A percentile compares a stretch with the other conserved stretches of the same genome.
Evolutionary conservation across 1,140 invertebrate genomes (phyloP).

Genomic region (Bicyclus anynana): DNA sequence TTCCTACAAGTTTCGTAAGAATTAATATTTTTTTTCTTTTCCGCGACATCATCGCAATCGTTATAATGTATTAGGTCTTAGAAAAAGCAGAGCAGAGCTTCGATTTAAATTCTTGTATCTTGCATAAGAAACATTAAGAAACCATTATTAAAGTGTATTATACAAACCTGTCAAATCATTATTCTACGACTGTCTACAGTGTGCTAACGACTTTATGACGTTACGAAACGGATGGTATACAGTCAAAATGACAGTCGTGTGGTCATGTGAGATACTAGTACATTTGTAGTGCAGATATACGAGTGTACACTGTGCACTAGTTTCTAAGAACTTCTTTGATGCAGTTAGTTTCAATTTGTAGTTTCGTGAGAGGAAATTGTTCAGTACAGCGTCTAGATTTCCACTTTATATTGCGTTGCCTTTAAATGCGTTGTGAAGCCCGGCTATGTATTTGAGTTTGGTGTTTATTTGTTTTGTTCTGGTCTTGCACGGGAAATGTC

Average conservation of each 20-base stretch:
- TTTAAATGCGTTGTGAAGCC: background rate
- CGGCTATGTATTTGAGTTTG: slow-evolving; percentile 19
- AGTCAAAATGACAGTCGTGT: slow-evolving; percentile 2
- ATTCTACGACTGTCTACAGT: background rate
- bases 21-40: too few species aligned
- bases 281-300: background rate
- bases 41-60: too few species aligned
- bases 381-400: background rate
- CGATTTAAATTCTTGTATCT: too few species aligned
- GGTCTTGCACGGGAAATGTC: slow-evolving; percentile 18
- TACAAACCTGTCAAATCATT: background rate
- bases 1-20: too few species aligned
- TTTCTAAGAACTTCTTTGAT: background rate
- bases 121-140: too few species aligned
- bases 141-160: too few species aligned
- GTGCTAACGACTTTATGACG: background rate
- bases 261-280: background rate
- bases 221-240: background rate
- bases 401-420: background rate
- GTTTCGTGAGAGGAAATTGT: background rate
- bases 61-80: too few species aligned
- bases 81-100: too few species aligned
- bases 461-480: slow-evolving; percentile 21
- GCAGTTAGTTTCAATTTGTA: background rate
- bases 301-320: background rate